Conservation (phyloP, 2,888 invertebrate species). For the Neelides folsomi region DNA sequence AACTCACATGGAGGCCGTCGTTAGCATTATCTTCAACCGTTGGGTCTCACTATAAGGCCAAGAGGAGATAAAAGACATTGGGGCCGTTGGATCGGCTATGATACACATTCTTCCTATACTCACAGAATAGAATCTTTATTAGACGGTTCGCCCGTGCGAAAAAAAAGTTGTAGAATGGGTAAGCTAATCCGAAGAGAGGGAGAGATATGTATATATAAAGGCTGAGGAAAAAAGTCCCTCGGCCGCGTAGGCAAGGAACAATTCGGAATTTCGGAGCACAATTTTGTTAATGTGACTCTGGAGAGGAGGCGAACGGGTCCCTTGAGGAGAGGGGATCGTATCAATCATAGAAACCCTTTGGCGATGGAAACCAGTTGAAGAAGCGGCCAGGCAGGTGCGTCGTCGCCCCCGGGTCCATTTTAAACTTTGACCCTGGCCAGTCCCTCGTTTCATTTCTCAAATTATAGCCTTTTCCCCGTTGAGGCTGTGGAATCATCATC, state of each 20-base stretch:
- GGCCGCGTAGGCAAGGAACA: neutral
- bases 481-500: too few species aligned
- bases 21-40: too few species aligned
- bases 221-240: neutral
- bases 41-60: too few species aligned
- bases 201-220: slow-evolving; percentile 1
- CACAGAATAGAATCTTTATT: slow-evolving; percentile 4
- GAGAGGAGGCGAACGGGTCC: slow-evolving; percentile 3
- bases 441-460: slow-evolving; percentile 6
- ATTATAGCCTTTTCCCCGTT: slow-evolving; percentile 2
- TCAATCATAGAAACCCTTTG: slow-evolving; percentile 30
- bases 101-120: neutral
- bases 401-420: slow-evolving; percentile 3
- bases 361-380: slow-evolving; percentile 23
- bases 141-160: neutral
- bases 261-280: slow-evolving; percentile 6
- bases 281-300: slow-evolving; percentile 10
- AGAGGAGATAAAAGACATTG: neutral
- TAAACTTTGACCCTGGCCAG: slow-evolving; percentile 8
- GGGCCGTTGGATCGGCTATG: neutral
- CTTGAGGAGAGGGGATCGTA: slow-evolving; percentile 15
- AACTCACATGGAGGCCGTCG: too few species aligned
- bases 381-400: neutral
- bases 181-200: neutral
- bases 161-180: neutral